Evolutionary conservation across 2,797 vertebrate species (phyloP).

Genomic region (Pipistrellus kuhlii): DNA sequence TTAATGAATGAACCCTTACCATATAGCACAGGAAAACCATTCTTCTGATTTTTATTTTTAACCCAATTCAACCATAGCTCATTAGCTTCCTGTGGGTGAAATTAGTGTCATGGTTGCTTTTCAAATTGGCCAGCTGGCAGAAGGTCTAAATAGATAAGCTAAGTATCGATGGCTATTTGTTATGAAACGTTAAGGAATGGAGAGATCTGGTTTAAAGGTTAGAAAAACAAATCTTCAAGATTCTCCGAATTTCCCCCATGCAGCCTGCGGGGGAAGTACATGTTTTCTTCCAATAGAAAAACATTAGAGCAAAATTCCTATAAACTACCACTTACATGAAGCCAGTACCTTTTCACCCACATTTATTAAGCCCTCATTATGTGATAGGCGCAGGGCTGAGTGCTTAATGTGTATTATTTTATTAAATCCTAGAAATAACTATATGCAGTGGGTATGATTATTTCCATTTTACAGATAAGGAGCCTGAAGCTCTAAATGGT

Average conservation of each 20-base stretch:
- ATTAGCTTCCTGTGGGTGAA: slow-evolving; percentile 25
- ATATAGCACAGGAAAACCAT: background rate
- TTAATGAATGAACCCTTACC: background rate
- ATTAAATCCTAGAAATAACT: slow-evolving; percentile 36
- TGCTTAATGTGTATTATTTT: background rate
- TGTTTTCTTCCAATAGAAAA: slow-evolving; percentile 19
- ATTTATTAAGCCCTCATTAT: background rate
- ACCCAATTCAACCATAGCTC: background rate
- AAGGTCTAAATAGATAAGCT: background rate
- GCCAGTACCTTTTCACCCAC: background rate
- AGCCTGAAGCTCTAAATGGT: background rate
- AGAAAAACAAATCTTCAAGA: slow-evolving; percentile 17
- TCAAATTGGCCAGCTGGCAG: background rate
- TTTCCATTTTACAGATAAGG: background rate
- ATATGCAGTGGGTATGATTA: background rate
- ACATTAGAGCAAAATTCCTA: background rate
- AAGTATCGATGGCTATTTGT: background rate
- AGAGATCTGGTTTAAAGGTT: slow-evolving; percentile 4
- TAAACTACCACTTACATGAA: background rate
- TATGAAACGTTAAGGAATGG: background rate
- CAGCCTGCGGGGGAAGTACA: background rate
- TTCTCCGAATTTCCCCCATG: background rate
- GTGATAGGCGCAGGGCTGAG: background rate
- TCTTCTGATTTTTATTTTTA: slow-evolving; percentile 2
- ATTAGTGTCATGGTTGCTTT: slow-evolving; percentile 1